Evolutionary conservation across 2,797 vertebrate genomes (phyloP).

Genomic region (Sphaeramia orbicularis): DNA sequence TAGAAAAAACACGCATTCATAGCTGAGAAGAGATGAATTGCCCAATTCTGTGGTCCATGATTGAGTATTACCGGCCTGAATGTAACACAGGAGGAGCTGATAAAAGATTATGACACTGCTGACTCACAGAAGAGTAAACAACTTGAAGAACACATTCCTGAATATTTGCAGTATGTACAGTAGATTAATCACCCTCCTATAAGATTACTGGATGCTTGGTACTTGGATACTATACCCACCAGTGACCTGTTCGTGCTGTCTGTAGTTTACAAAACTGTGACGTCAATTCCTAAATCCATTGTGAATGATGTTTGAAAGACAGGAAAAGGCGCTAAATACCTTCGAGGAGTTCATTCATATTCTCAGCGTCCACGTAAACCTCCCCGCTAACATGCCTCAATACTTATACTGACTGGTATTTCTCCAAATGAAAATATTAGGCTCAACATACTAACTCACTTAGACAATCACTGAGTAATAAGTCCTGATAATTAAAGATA

Average conservation of each 20-base stretch:
- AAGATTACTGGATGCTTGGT: constrained; percentile 34
- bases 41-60: constrained; percentile 47
- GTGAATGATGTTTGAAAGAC: constrained; percentile 32
- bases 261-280: constrained; percentile 41
- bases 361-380: background rate
- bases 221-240: constrained; percentile 13
- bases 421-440: background rate
- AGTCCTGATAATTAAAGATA: constrained; percentile 32
- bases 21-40: constrained; percentile 35
- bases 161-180: constrained; percentile 36
- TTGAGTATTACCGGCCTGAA: constrained; percentile 33
- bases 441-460: constrained; percentile 16
- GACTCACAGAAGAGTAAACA: constrained; percentile 69
- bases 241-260: constrained; percentile 7
- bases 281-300: constrained; percentile 44
- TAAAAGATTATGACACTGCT: constrained; percentile 61
- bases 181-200: constrained; percentile 28
- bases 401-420: background rate
- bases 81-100: constrained; percentile 57
- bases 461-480: constrained; percentile 8
- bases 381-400: constrained; percentile 2
- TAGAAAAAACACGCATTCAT: constrained; percentile 27
- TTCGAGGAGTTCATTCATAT: constrained; percentile 24
- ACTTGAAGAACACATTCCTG: constrained; percentile 35
- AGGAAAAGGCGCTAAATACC: constrained; percentile 6